Conservation (phyloP, 2,797 vertebrate species). For the Spinus pinus region DNA sequence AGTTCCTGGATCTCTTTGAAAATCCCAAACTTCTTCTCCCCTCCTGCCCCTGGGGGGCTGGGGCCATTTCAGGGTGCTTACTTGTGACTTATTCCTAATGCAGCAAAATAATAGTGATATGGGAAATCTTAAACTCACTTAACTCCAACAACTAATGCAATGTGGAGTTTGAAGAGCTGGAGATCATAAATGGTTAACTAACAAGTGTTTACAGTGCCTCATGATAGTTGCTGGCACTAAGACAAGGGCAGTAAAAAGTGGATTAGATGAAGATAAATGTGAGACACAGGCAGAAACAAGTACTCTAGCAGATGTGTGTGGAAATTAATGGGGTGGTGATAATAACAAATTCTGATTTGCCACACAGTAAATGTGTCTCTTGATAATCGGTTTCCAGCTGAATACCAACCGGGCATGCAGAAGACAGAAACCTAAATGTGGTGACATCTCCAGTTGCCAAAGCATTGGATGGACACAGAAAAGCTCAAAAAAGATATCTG, state of each 20-base stretch:
- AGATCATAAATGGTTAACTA: constrained; percentile 26
- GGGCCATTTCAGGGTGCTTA: rapidly evolving
- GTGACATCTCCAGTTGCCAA: not conserved
- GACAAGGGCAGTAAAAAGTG: constrained; percentile 68
- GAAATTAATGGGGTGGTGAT: constrained; percentile 70
- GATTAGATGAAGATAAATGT: constrained; percentile 73
- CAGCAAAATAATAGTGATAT: not conserved
- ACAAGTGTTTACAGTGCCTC: constrained; percentile 21
- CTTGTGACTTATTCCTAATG: not conserved
- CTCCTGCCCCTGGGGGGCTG: not conserved
- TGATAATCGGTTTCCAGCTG: not conserved
- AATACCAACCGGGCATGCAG: not conserved
- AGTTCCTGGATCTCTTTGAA: not conserved
- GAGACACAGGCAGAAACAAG: constrained; percentile 51
- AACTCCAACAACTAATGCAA: not conserved
- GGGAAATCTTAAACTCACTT: not conserved
- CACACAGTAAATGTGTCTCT: constrained; percentile 36
- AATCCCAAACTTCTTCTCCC: not conserved
- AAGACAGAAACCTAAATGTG: not conserved
- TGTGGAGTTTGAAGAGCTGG: not conserved
- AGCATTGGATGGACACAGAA: not conserved
- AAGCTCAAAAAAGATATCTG: not conserved
- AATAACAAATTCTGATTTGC: constrained; percentile 58
- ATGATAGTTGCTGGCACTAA: constrained; percentile 44
- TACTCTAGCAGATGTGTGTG: constrained; percentile 62